phyloP scores from a whole-genome alignment of 1,140 invertebrate genomes.

The Calliphora vicina region DNA sequence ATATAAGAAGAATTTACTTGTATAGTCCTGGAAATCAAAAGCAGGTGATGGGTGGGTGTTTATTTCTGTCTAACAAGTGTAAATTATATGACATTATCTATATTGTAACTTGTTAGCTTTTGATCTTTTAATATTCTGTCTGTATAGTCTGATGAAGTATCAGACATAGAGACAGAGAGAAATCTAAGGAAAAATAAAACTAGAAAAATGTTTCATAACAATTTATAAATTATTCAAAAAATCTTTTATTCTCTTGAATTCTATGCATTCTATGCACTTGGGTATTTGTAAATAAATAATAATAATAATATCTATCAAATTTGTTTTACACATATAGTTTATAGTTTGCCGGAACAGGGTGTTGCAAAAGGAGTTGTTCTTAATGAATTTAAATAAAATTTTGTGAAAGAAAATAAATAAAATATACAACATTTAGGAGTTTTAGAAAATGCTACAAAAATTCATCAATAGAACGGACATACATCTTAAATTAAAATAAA shows the following conservation, averaged over 20 bases:
- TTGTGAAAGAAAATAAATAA: no score
- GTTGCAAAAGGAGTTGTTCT: no score
- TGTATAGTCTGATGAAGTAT: background rate
- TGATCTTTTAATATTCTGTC: background rate
- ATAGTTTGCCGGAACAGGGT: no score
- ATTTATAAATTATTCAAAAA: background rate
- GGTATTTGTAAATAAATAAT: background rate
- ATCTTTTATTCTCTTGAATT: background rate
- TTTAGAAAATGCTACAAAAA: no score
- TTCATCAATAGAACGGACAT: no score
- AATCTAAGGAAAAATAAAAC: background rate
- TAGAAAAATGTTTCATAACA: background rate
- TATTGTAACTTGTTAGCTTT: slow-evolving; percentile 1
- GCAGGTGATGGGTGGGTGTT: background rate
- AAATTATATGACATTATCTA: slow-evolving; percentile 6
- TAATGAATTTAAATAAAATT: no score
- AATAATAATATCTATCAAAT: background rate
- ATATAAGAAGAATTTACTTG: no score
- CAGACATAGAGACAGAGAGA: background rate
- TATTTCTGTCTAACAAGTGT: background rate
- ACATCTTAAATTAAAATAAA: no score
- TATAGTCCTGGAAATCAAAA: no score
- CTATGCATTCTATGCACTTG: background rate
- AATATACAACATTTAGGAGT: no score
- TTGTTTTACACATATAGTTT: background rate